A percentile compares a stretch with the other conserved stretches of the same genome.
These are phyloP conservation scores for Oceanodroma tethys DNA, from an alignment of 2,113 vertebrate genomes.

Conservation along the genomic window DNA sequence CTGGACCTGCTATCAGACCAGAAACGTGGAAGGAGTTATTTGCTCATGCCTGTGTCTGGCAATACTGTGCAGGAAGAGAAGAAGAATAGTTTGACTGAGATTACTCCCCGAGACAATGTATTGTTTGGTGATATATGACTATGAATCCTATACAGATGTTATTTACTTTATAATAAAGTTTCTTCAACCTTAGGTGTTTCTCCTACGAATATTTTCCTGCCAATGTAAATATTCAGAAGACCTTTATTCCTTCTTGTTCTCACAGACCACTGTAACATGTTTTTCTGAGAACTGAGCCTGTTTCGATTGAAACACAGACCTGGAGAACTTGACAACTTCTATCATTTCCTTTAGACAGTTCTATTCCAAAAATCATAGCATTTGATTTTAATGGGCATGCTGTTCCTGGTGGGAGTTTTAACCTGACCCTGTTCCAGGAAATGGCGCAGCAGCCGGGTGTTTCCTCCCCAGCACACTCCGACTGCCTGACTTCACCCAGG, in stretches of 20 bases:
- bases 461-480: background rate
- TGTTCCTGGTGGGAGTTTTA: background rate
- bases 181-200: background rate
- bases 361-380: background rate
- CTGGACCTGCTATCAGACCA: background rate
- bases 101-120: background rate
- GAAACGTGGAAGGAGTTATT: background rate
- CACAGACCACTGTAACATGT: accelerated
- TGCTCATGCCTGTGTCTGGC: background rate
- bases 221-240: background rate
- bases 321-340: background rate
- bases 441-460: accelerated
- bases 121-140: background rate
- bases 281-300: background rate
- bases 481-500: background rate
- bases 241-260: background rate
- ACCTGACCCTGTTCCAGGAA: background rate
- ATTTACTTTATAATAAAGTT: background rate
- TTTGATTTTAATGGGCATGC: background rate
- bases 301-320: background rate
- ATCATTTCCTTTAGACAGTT: background rate
- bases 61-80: background rate
- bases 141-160: background rate
- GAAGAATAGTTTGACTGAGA: background rate
- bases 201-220: background rate